phyloP scores from a whole-genome alignment of 2,888 invertebrate genomes.

The Trimorus sp. region DNA sequence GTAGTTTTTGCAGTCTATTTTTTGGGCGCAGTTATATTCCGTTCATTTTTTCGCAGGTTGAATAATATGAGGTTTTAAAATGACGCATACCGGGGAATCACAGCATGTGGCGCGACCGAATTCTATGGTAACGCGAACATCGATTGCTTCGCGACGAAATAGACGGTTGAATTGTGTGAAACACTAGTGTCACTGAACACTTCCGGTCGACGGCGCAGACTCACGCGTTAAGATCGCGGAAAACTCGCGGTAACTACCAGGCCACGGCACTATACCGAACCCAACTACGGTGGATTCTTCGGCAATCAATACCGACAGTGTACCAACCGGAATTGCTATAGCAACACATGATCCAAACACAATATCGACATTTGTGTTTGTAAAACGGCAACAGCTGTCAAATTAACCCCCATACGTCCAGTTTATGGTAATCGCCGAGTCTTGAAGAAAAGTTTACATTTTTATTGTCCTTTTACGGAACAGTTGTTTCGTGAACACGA shows the following conservation, averaged over 20 bases:
- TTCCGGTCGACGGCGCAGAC: constrained; percentile 39
- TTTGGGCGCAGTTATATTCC: no score
- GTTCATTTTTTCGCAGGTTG: no score
- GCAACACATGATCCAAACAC: constrained; percentile 78
- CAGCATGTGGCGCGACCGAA: no score
- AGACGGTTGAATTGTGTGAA: constrained; percentile 22
- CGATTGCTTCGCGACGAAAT: constrained; percentile 9
- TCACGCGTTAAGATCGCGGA: constrained; percentile 42
- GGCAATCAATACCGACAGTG: constrained; percentile 67
- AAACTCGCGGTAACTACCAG: constrained; percentile 48
- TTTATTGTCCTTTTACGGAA: constrained; percentile 7
- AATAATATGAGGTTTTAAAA: no score
- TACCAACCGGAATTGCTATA: constrained; percentile 75
- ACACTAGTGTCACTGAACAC: constrained; percentile 40
- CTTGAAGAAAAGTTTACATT: constrained; percentile 14
- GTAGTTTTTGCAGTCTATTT: no score
- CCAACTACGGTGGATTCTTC: constrained; percentile 57
- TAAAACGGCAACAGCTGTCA: constrained; percentile 59
- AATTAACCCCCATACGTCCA: constrained; percentile 39
- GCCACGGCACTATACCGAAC: constrained; percentile 43
- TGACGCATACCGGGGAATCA: no score
- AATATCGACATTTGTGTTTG: constrained; percentile 61
- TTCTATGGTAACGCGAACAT: no score
- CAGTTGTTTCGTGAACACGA: constrained; percentile 13
- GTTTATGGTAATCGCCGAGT: constrained; percentile 16